These are phyloP conservation scores for Margarornis squamiger DNA, from an alignment of 2,797 vertebrate species.

Conservation along the genomic window DNA sequence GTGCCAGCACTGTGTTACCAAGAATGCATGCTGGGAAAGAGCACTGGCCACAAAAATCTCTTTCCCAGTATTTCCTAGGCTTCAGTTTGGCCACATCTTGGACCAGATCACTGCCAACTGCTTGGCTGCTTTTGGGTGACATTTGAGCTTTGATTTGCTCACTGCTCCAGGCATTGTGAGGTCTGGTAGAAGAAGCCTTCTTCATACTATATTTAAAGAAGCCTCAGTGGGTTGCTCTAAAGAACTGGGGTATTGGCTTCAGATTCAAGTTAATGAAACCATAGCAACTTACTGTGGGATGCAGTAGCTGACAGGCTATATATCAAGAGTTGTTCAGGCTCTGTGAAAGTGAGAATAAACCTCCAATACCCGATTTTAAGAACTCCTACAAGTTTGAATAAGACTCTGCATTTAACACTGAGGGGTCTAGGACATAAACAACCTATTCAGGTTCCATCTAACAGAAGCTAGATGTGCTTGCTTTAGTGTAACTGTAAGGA, in stretches of 20 bases:
- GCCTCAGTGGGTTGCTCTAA: background rate
- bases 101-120: background rate
- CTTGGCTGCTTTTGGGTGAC: background rate
- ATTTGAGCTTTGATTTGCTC: background rate
- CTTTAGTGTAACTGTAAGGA: background rate
- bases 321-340: background rate
- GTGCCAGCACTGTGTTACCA: background rate
- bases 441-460: background rate
- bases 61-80: background rate
- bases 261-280: constrained; percentile 6
- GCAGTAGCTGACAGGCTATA: background rate
- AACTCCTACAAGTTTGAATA: background rate
- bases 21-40: background rate
- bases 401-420: background rate
- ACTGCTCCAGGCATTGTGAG: background rate
- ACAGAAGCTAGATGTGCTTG: background rate
- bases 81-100: background rate
- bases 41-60: background rate
- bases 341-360: background rate
- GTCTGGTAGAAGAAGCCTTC: background rate
- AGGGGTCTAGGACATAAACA: background rate
- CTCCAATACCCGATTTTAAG: background rate
- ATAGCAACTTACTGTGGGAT: background rate
- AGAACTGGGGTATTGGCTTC: background rate
- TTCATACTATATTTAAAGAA: background rate